Evolutionary conservation across 2,797 vertebrate species (phyloP), one percentile per base, ranked within the genome.

Genomic region (Moxostoma hubbsi): DNA sequence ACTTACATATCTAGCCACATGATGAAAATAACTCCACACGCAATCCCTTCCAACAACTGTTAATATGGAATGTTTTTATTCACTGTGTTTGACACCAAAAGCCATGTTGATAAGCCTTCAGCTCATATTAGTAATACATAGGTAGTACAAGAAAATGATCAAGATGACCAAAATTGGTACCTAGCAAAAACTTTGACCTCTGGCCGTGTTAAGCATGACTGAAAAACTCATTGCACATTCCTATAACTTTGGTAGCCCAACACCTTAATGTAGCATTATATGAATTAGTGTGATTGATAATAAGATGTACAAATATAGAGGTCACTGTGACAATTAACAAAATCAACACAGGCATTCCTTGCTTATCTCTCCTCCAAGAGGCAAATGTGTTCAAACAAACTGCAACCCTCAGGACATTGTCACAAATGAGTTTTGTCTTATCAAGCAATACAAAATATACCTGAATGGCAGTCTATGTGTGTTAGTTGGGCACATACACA

Each of bases 1-100:
- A 73, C 16, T 9, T 5, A 24, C 2, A 53, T 61, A 16, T 18
- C 1, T 24, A 18, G 45, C 7, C 46, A 15, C 45, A 43, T 13
- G 5, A 2, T 9, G n/a, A 2, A 2, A 70, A 1, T n/a, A 24
- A 18, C 3, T 71, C 4, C 5, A 11, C 36, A 53, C 10, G 43
- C 7, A 70, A 54, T 24, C 8, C 18, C 77, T 47, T 5, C 24
- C 6, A 80, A n/a, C 7, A 67, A 10, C 18, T 2, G 53, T 10
- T 47, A 24, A 50, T 78, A 66, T 79, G 85, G 82, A 86, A 86
- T 86, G 78, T 70, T 84, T 86, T 84, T 72, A 86, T 86, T 86
- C 76, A 69, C 77, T 63, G 51, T 77, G 70, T 66, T 81, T 71
- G 80, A 86, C 81, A 86, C 64, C 81, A 79, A 83, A 76, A 86